A percentile compares a stretch with the other conserved stretches of the same genome.
These are phyloP conservation scores for Gulo gulo DNA, from an alignment of 2,113 vertebrate genomes.

Conservation along the genomic window DNA sequence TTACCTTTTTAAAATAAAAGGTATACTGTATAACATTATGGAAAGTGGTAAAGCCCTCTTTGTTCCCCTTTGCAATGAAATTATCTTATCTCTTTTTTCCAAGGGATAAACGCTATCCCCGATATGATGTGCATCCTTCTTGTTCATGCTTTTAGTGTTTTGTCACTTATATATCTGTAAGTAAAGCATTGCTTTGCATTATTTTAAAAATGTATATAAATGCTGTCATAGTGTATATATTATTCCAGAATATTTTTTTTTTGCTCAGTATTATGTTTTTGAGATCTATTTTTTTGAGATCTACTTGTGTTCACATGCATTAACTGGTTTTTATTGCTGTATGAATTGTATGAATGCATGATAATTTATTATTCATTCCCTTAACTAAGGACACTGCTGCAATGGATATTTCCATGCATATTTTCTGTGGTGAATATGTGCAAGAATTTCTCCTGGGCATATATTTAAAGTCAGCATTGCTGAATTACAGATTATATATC, in stretches of 20 bases:
- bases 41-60: not conserved
- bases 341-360: not conserved
- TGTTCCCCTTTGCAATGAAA: not conserved
- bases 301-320: not conserved
- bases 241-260: not conserved
- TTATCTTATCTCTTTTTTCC: not conserved
- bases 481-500: not conserved
- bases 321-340: not conserved
- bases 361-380: slow-evolving; percentile 42
- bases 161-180: not conserved
- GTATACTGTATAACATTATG: not conserved
- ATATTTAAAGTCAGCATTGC: not conserved
- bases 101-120: not conserved
- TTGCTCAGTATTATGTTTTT: not conserved
- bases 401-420: not conserved
- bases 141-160: not conserved
- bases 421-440: not conserved
- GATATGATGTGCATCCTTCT: not conserved
- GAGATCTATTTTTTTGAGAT: slow-evolving; percentile 12
- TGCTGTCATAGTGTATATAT: not conserved
- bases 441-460: not conserved
- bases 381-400: slow-evolving; percentile 18
- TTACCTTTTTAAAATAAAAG: slow-evolving; percentile 20
- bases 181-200: not conserved
- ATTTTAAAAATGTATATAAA: not conserved